Conservation (phyloP, 2,797 vertebrate genomes). For the Eupleurogrammus muticus region DNA sequence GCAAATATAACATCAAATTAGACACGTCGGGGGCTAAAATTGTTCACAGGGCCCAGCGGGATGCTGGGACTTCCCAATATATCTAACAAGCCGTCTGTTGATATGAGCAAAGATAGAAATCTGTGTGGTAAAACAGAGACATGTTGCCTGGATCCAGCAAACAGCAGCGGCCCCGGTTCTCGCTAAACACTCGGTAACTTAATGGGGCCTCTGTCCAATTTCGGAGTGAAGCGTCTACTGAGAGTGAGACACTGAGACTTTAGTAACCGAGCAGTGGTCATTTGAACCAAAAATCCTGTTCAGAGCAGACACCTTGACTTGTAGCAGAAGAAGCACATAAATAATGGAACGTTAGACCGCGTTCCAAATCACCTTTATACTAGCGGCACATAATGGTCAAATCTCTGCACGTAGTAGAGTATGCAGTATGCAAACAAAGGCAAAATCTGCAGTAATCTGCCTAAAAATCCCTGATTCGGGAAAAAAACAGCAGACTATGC, state of each 20-base stretch:
- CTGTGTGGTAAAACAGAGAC: constrained; percentile 34
- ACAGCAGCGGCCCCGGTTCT: constrained; percentile 28
- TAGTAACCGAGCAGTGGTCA: constrained; percentile 41
- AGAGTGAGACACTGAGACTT: constrained; percentile 14
- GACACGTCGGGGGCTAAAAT: constrained; percentile 22
- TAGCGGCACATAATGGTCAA: too few relatives aligned
- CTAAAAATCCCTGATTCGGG: too few relatives aligned
- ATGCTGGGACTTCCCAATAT: constrained; percentile 25
- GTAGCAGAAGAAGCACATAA: background rate
- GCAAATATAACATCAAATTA: constrained; percentile 45
- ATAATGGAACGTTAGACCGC: too few relatives aligned
- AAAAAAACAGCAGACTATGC: too few relatives aligned
- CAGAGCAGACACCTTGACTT: background rate
- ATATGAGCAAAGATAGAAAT: constrained; percentile 43
- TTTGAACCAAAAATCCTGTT: constrained; percentile 8
- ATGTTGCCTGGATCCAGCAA: constrained; percentile 35
- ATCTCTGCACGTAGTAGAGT: too few relatives aligned
- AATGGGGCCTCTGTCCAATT: constrained; percentile 21
- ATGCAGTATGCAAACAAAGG: too few relatives aligned
- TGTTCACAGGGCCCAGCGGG: constrained; percentile 14
- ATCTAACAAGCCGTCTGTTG: constrained; percentile 36
- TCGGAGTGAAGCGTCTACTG: constrained; percentile 21
- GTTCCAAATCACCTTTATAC: too few relatives aligned
- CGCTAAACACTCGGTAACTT: constrained; percentile 9
- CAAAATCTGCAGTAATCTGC: too few relatives aligned